Percentiles rank a stretch among this genome's conserved stretches.
These are phyloP conservation scores for Casuarius casuarius DNA, from an alignment of 2,113 vertebrate species.

Conservation along the genomic window DNA sequence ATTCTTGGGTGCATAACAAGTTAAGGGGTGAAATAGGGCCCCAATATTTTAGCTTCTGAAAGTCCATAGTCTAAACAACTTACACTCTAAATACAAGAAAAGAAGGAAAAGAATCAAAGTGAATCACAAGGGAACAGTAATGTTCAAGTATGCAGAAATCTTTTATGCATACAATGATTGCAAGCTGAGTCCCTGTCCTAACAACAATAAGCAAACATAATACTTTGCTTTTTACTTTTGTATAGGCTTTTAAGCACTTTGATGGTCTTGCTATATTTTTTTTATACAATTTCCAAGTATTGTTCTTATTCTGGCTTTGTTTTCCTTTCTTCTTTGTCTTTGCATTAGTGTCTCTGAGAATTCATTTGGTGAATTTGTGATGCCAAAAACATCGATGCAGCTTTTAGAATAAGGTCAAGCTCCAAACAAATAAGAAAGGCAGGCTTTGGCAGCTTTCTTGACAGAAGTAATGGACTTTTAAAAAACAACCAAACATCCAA, in stretches of 20 bases:
- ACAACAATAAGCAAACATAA: neutral
- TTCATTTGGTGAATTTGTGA: neutral
- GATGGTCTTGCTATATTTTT: neutral
- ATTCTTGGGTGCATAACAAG: too few species aligned
- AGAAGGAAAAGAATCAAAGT: neutral
- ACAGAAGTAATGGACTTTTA: neutral
- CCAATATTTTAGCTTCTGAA: neutral
- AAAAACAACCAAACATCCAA: neutral
- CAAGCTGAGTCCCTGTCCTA: neutral
- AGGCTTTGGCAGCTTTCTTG: neutral
- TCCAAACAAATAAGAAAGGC: neutral
- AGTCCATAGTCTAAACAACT: neutral
- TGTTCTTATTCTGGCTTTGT: neutral
- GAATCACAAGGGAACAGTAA: neutral
- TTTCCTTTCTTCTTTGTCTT: slow-evolving; percentile 24
- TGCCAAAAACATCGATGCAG: slow-evolving; percentile 1
- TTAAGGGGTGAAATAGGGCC: too few species aligned
- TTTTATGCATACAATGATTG: neutral
- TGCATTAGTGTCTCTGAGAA: neutral
- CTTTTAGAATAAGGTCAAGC: slow-evolving; percentile 1
- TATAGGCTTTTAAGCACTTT: neutral
- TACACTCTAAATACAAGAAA: neutral
- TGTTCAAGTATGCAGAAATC: neutral
- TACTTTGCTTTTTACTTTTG: neutral
- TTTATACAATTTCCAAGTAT: neutral